Evolutionary conservation across 2,888 invertebrate genomes (phyloP).

Genomic region (Gnatocerus cornutus): DNA sequence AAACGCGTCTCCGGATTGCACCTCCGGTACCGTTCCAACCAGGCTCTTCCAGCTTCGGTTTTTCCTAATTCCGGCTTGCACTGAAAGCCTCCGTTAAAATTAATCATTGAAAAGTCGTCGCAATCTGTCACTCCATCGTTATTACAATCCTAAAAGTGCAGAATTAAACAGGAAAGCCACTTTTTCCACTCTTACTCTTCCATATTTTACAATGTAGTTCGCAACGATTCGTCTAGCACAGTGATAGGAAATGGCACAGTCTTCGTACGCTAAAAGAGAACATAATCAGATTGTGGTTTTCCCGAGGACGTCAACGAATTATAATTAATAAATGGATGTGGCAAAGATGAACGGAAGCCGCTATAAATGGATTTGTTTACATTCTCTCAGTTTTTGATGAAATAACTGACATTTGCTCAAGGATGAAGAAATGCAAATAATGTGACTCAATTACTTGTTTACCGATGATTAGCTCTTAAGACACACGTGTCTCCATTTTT

Average conservation of each 20-base stretch:
- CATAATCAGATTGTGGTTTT: constrained; percentile 12
- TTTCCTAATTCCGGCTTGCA: constrained; percentile 70
- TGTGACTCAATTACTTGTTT: no score
- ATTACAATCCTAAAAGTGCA: constrained; percentile 76
- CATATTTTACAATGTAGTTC: constrained; percentile 76
- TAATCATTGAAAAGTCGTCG: constrained; percentile 78
- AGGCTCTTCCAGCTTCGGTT: constrained; percentile 65
- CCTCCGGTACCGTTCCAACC: constrained; percentile 67
- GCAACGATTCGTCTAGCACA: constrained; percentile 77
- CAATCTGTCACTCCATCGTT: constrained; percentile 78
- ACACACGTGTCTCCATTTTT: no score
- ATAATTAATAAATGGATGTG: background rate
- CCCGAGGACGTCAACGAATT: constrained; percentile 3
- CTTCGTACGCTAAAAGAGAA: constrained; percentile 74
- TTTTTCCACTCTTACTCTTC: constrained; percentile 70
- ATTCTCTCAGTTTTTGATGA: background rate
- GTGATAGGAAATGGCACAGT: constrained; percentile 75
- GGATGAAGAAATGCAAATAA: no score
- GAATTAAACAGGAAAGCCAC: background rate
- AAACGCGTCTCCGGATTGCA: constrained; percentile 27
- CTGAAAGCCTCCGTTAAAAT: constrained; percentile 75
- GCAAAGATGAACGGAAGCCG: background rate
- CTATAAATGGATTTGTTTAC: background rate
- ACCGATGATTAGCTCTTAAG: no score
- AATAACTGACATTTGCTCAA: no score